Percentiles rank a stretch among this genome's conserved stretches.
Conservation (phyloP, 2,888 invertebrate genomes). For the Pteria penguin region DNA sequence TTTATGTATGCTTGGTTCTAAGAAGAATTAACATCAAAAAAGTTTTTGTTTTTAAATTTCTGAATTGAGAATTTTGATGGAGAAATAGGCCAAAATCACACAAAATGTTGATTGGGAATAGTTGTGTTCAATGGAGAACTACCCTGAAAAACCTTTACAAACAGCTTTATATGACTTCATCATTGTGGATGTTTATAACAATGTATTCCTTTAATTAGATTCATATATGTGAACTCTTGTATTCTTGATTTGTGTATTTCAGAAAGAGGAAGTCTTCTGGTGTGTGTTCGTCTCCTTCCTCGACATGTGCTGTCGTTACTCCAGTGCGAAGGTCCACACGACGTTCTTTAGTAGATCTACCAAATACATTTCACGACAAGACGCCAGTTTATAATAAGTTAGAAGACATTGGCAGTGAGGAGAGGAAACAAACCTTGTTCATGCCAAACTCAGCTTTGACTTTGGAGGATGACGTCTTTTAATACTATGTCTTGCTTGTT, state of each 20-base stretch:
- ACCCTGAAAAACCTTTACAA: no score
- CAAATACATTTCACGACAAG: constrained; percentile 64
- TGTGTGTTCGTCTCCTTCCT: constrained; percentile 1
- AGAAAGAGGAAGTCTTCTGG: constrained; percentile 36
- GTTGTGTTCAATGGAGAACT: no score
- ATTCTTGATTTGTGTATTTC: not conserved
- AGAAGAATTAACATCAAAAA: no score
- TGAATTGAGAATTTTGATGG: no score
- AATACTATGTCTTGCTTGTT: no score
- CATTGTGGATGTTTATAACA: not conserved
- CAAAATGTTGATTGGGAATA: no score
- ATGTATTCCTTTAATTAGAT: not conserved
- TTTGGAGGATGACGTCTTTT: constrained; percentile 22
- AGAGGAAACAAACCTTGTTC: constrained; percentile 56
- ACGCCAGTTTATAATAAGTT: constrained; percentile 57
- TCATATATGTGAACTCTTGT: not conserved
- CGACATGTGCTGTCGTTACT: constrained; percentile 58
- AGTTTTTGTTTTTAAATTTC: no score
- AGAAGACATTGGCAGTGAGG: constrained; percentile 52
- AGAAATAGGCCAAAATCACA: no score
- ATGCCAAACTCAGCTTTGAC: constrained; percentile 61
- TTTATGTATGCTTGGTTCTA: no score
- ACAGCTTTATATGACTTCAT: no score
- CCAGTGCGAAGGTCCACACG: constrained; percentile 72
- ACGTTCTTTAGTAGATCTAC: constrained; percentile 58